phyloP scores from a whole-genome alignment of 2,888 invertebrate genomes.

The Zhuqinia jingwanae region DNA sequence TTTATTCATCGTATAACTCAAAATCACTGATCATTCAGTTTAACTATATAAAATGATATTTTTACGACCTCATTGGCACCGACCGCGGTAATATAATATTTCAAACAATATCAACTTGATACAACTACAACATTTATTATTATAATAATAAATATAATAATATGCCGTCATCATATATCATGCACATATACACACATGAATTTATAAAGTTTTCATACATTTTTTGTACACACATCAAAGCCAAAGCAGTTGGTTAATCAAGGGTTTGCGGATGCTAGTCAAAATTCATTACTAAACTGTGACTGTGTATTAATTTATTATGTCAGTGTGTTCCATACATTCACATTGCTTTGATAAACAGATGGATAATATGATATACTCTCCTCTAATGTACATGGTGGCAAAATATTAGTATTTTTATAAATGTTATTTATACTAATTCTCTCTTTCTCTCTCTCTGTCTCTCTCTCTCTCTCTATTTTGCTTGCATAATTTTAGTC shows the following conservation, averaged over 20 bases:
- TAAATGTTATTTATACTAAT: background rate
- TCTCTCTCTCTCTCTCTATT: too few species aligned
- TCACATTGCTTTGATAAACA: too few species aligned
- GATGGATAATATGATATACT: too few species aligned
- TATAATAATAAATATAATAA: background rate
- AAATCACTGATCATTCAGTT: conserved; percentile 8
- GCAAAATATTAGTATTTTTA: background rate
- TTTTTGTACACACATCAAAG: too few species aligned
- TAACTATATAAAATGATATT: background rate
- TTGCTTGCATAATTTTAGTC: too few species aligned
- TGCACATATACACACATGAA: background rate
- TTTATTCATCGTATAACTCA: background rate
- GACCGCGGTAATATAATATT: background rate
- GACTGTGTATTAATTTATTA: too few species aligned
- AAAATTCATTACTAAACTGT: too few species aligned
- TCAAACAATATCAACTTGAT: background rate
- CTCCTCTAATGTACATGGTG: background rate
- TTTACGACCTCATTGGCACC: conserved; percentile 60
- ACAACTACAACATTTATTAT: background rate
- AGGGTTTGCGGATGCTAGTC: too few species aligned
- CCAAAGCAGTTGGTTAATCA: too few species aligned
- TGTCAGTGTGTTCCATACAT: too few species aligned
- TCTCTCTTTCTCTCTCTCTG: background rate
- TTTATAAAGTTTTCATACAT: background rate
- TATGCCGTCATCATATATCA: too few species aligned